A percentile compares a stretch with the other conserved stretches of the same genome.
Evolutionary conservation across 1,140 invertebrate genomes (phyloP).

Genomic region (Heliconius hermathena): DNA sequence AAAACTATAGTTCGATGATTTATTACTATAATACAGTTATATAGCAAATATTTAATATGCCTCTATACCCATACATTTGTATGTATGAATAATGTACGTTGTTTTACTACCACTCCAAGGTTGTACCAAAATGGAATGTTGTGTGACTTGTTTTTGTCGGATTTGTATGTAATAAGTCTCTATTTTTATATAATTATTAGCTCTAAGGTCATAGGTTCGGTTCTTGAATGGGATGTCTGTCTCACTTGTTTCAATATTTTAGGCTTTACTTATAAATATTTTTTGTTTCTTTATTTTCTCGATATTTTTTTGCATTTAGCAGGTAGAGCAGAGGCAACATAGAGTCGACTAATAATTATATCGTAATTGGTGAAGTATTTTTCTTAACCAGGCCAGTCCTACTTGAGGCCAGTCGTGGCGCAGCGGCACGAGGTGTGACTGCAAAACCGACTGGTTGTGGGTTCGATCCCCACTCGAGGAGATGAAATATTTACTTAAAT

Average conservation of each 20-base stretch:
- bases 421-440: too few species aligned
- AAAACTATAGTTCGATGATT: conserved; percentile 24
- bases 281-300: too few species aligned
- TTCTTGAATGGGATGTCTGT: not conserved
- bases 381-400: too few species aligned
- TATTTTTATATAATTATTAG: conserved; percentile 29
- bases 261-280: too few species aligned
- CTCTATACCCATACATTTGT: not conserved
- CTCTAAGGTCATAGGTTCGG: not conserved
- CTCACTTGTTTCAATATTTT: not conserved
- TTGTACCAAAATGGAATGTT: conserved; percentile 43
- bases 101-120: conserved; percentile 40
- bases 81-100: conserved; percentile 26
- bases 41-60: conserved; percentile 18
- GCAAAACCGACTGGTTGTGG: too few species aligned
- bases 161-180: conserved; percentile 12
- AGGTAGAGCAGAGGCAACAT: too few species aligned
- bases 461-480: too few species aligned
- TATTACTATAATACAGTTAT: conserved; percentile 36
- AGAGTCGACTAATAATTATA: too few species aligned
- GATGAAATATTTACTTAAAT: too few species aligned
- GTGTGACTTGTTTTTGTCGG: conserved; percentile 39
- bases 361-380: too few species aligned
- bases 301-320: too few species aligned
- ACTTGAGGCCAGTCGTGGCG: too few species aligned